Conservation (phyloP, 2,888 invertebrate species). For the Spialia ferax region DNA sequence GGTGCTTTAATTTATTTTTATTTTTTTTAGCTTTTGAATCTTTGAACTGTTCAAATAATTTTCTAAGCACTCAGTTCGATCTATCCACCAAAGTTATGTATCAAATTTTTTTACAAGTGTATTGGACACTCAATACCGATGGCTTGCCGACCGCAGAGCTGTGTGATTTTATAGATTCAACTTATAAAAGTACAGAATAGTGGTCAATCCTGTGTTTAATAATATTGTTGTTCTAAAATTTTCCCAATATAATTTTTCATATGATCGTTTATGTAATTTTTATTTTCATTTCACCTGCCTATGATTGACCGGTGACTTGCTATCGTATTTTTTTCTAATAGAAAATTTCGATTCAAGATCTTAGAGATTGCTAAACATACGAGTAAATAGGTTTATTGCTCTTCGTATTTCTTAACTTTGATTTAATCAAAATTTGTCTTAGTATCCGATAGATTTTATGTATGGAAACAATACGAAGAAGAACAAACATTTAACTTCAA, state of each 20-base stretch:
- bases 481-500: slow-evolving; percentile 13
- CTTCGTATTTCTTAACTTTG: neutral
- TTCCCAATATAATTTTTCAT: neutral
- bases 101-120: slow-evolving; percentile 21
- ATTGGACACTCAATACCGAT: slow-evolving; percentile 24
- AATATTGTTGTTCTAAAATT: neutral
- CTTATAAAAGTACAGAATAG: too few species aligned
- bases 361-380: too few species aligned
- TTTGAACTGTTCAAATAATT: too few species aligned
- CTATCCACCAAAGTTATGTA: too few species aligned
- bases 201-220: neutral
- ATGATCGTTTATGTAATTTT: neutral
- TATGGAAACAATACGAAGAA: neutral
- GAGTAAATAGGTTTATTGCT: too few species aligned
- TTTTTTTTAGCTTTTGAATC: too few species aligned
- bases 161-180: slow-evolving; percentile 21
- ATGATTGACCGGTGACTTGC: too few species aligned
- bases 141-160: slow-evolving; percentile 21
- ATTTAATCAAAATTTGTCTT: neutral
- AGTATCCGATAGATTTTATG: neutral
- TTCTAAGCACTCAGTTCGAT: too few species aligned
- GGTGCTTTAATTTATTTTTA: too few species aligned
- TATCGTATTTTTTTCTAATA: too few species aligned
- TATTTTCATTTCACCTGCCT: neutral
- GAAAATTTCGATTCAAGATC: too few species aligned